Conservation (phyloP, 2,888 invertebrate species). For the Barypeithes pellucidus region DNA sequence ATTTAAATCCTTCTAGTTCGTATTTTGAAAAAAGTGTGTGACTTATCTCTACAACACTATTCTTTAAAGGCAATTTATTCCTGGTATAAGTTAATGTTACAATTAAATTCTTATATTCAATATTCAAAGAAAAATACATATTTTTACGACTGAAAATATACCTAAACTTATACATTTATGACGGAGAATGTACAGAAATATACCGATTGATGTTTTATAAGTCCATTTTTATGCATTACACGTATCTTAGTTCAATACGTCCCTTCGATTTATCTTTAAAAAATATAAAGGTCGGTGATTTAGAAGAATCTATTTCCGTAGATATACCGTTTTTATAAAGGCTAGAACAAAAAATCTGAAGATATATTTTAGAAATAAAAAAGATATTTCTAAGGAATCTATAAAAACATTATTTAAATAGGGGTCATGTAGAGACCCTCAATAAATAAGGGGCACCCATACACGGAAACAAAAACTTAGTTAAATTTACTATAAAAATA, state of each 20-base stretch:
- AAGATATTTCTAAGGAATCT: not conserved
- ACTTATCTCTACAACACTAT: too few relatives aligned
- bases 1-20: too few relatives aligned
- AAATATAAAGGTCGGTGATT: not conserved
- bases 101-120: too few relatives aligned
- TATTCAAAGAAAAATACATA: too few relatives aligned
- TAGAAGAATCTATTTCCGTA: not conserved
- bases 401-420: not conserved
- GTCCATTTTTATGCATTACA: constrained; percentile 12
- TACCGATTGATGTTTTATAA: not conserved
- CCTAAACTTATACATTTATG: constrained; percentile 7
- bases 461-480: too few relatives aligned
- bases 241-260: not conserved
- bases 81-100: too few relatives aligned
- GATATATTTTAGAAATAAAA: not conserved
- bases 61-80: too few relatives aligned
- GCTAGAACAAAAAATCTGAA: not conserved
- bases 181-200: not conserved
- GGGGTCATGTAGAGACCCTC: not conserved
- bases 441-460: too few relatives aligned
- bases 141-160: constrained; percentile 5
- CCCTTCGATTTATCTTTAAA: not conserved
- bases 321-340: constrained; percentile 2
- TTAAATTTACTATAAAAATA: too few relatives aligned
- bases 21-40: too few relatives aligned